Base-by-base conservation (phyloP, 2,888 invertebrate species). In the Mesodorylaimus sp. region DNA sequence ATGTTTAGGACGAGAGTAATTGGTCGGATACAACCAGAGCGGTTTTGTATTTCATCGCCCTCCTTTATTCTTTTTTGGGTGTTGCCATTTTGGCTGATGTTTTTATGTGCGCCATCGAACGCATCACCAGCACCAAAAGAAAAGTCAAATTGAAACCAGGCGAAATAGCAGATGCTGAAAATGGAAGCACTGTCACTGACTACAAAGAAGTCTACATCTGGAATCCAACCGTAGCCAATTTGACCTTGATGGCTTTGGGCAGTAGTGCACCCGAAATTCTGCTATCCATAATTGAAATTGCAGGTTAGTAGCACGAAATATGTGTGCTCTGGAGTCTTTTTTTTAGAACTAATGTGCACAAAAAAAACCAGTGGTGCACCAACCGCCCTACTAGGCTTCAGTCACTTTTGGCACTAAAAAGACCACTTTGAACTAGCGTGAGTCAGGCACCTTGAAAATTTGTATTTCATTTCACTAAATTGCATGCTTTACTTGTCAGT, bases 291-390 rank as follows among this genome's bases (percentile, higher is more conserved):
- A 74, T 75, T 53, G 74, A 74, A 62, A 71, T 74, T 47, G 59
- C 68, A 24, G 66, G 66, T 38, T 87, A 87, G 68, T 19, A 68
- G 68, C n/a, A n/a, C n/a, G n/a, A n/a, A n/a, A n/a, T n/a, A n/a
- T n/a, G n/a, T n/a, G n/a, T n/a, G n/a, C n/a, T n/a, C n/a, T n/a
- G n/a, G n/a, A n/a, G n/a, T n/a, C n/a, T n/a, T n/a, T n/a, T n/a
- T n/a, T n/a, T n/a, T n/a, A n/a, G n/a, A n/a, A n/a, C n/a, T n/a
- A n/a, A n/a, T n/a, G n/a, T n/a, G n/a, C n/a, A n/a, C n/a, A n/a
- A n/a, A n/a, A n/a, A n/a, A n/a, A n/a, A n/a, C n/a, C n/a, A n/a
- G n/a, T n/a, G n/a, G n/a, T n/a, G n/a, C n/a, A n/a, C n/a, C n/a
- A n/a, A n/a, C n/a, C n/a, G n/a, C n/a, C n/a, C n/a, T n/a, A n/a